Conservation (phyloP, 2,797 vertebrate species). For the Enteromius treurensis region DNA sequence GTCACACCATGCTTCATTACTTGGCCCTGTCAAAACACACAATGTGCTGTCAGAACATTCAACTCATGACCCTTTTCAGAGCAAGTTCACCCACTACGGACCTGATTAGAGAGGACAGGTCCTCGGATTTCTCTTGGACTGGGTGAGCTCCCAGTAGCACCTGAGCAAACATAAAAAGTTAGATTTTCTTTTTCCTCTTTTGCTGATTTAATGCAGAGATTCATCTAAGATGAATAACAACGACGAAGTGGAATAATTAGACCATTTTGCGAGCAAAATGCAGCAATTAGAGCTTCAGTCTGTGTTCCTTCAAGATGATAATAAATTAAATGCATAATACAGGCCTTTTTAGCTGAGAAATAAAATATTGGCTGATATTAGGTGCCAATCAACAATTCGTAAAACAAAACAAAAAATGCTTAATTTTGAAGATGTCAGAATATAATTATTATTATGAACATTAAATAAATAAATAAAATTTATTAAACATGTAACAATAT, state of each 20-base stretch:
- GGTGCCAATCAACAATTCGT: not conserved
- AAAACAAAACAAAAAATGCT: not conserved
- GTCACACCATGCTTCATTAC: constrained; percentile 35
- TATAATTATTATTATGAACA: too few species aligned
- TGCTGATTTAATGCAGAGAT: not conserved
- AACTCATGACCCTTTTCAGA: not conserved
- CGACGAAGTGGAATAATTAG: not conserved
- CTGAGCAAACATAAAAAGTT: constrained; percentile 23
- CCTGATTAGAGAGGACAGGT: constrained; percentile 31
- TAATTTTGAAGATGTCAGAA: too few species aligned
- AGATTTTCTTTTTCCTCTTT: not conserved
- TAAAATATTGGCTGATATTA: not conserved
- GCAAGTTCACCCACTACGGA: constrained; percentile 12
- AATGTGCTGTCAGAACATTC: constrained; percentile 33
- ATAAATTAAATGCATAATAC: not conserved
- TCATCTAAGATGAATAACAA: not conserved
- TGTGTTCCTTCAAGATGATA: not conserved
- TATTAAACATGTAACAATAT: too few species aligned
- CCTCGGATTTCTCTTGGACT: not conserved
- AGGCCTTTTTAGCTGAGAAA: not conserved
- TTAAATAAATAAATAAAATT: too few species aligned
- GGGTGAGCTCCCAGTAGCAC: constrained; percentile 11
- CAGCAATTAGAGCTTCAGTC: not conserved
- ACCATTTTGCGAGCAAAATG: not conserved
- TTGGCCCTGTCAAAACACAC: constrained; percentile 41